These are phyloP conservation scores for Lissocephala sabroskyi DNA, from an alignment of 2,888 invertebrate species.

Conservation along the genomic window DNA sequence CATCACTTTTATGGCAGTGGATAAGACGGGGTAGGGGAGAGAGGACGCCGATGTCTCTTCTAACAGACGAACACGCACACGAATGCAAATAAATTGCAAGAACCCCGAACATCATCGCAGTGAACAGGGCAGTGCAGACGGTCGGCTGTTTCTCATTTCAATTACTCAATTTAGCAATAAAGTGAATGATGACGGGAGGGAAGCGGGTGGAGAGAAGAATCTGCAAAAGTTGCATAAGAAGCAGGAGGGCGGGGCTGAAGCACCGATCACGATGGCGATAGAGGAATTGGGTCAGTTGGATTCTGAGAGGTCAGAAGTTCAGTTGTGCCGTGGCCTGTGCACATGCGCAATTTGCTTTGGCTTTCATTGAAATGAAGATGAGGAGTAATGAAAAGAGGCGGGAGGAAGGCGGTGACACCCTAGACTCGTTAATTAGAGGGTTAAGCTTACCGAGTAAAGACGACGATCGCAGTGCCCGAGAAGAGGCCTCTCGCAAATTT, in stretches of 20 bases:
- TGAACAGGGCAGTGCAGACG: not conserved
- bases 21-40: no score
- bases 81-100: slow-evolving; percentile 36
- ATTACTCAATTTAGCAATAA: slow-evolving; percentile 61
- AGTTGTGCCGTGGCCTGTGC: no score
- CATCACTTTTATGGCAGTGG: no score
- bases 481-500: no score
- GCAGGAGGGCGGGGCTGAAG: slow-evolving; percentile 6
- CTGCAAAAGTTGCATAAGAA: slow-evolving; percentile 50
- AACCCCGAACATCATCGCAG: no score
- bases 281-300: slow-evolving; percentile 39
- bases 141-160: slow-evolving; percentile 35
- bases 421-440: no score
- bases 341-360: no score
- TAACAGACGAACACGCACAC: slow-evolving; percentile 19
- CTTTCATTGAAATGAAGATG: no score
- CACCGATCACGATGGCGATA: not conserved
- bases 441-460: no score
- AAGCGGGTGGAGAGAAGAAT: slow-evolving; percentile 17
- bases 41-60: slow-evolving; percentile 9
- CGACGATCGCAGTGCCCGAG: no score
- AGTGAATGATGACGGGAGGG: slow-evolving; percentile 30
- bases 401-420: no score
- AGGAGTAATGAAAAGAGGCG: no score
- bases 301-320: slow-evolving; percentile 17